Evolutionary conservation across 2,888 invertebrate species (phyloP).

Genomic region (Cordylochernes scorpioides): DNA sequence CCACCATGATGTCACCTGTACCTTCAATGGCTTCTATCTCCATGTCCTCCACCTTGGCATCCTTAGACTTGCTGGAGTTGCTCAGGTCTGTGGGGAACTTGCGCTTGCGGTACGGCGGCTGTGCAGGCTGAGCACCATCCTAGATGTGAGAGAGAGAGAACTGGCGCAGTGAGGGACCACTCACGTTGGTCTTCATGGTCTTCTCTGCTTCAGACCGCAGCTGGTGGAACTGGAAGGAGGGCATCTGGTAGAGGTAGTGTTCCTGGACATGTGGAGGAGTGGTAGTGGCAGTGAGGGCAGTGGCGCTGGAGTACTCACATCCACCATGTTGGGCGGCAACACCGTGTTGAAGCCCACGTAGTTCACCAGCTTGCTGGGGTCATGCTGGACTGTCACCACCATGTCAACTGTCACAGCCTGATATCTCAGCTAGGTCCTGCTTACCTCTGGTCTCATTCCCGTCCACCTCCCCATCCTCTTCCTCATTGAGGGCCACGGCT

Average conservation of each 20-base stretch:
- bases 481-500: no score
- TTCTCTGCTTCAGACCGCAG: not conserved
- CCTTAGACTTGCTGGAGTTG: no score
- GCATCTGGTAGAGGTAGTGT: not conserved
- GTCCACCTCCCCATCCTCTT: constrained; percentile 27
- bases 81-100: no score
- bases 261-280: not conserved
- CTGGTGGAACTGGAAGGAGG: constrained; percentile 1
- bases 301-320: constrained; percentile 9
- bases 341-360: constrained; percentile 10
- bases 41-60: no score
- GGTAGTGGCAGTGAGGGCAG: not conserved
- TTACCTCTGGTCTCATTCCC: not conserved
- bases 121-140: no score
- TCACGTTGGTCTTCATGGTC: not conserved
- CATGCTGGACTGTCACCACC: constrained; percentile 6
- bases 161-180: no score
- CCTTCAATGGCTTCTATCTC: no score
- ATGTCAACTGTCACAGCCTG: not conserved
- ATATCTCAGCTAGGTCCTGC: not conserved
- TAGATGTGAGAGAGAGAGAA: no score
- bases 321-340: constrained; percentile 5
- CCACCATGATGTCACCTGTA: no score
- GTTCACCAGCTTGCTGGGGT: constrained; percentile 6
- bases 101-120: no score